These are phyloP conservation scores for Drosophila eohydei DNA, from an alignment of 2,888 invertebrate species.

Conservation along the genomic window DNA sequence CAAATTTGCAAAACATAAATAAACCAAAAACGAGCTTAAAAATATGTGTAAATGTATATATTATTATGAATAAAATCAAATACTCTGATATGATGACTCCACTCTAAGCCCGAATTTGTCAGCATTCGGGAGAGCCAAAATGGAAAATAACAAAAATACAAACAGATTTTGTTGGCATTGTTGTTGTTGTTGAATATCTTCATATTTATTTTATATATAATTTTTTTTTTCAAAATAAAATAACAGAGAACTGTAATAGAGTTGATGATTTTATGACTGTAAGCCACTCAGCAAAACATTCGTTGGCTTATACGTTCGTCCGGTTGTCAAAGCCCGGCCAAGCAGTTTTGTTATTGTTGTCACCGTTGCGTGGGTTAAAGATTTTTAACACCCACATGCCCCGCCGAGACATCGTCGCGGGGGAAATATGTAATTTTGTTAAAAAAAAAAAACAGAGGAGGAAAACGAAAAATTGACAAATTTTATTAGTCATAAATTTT, in stretches of 20 bases:
- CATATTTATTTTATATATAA: background rate
- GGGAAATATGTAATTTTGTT: constrained; percentile 27
- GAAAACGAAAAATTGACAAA: constrained; percentile 55
- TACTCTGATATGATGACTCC: constrained; percentile 19
- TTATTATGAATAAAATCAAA: constrained; percentile 12
- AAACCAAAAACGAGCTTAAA: constrained; percentile 4
- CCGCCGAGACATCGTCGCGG: background rate
- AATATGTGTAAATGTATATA: constrained; percentile 1
- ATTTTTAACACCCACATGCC: constrained; percentile 66
- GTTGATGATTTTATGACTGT: constrained; percentile 76
- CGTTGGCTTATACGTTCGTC: constrained; percentile 45
- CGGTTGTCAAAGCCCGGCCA: constrained; percentile 39
- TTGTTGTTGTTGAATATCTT: background rate
- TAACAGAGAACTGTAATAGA: constrained; percentile 64
- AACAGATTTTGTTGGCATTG: constrained; percentile 15
- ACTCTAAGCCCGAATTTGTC: constrained; percentile 41
- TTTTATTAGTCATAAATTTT: constrained; percentile 80
- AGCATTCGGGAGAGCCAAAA: constrained; percentile 36
- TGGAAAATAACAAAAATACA: constrained; percentile 25
- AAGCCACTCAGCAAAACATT: constrained; percentile 68
- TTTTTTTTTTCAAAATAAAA: constrained; percentile 29
- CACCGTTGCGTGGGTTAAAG: constrained; percentile 62
- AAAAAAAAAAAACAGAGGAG: background rate
- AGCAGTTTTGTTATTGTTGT: constrained; percentile 43
- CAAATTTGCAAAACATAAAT: constrained; percentile 13